These are phyloP conservation scores for Austrolebias charrua DNA, from an alignment of 2,797 vertebrate genomes.

Conservation along the genomic window DNA sequence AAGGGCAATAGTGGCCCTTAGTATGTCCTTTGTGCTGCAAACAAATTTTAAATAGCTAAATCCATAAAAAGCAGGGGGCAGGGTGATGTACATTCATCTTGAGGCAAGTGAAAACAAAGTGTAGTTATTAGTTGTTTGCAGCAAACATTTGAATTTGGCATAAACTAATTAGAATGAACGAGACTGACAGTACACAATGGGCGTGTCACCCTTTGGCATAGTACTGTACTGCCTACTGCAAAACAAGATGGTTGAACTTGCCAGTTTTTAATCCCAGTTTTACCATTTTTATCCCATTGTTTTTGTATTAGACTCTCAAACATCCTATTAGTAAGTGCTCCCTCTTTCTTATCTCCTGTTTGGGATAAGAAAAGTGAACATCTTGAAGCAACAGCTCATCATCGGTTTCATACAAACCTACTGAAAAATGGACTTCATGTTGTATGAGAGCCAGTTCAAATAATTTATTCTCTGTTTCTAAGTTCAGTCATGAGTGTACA, in stretches of 20 bases:
- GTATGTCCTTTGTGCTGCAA: too few relatives aligned
- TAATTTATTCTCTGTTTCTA: conserved; percentile 16
- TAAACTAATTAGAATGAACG: too few relatives aligned
- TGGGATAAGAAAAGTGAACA: conserved; percentile 8
- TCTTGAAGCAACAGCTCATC: conserved; percentile 32
- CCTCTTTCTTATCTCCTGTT: too few relatives aligned
- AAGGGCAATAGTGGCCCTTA: too few relatives aligned
- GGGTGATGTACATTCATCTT: too few relatives aligned
- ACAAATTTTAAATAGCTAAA: too few relatives aligned
- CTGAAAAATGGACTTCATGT: neutral
- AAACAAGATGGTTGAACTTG: neutral
- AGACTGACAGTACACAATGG: too few relatives aligned
- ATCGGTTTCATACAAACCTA: conserved; percentile 41
- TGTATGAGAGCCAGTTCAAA: conserved; percentile 39
- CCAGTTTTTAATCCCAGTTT: neutral
- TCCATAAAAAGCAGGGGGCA: too few relatives aligned
- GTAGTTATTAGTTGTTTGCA: too few relatives aligned
- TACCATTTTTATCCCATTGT: neutral
- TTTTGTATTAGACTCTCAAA: conserved; percentile 12
- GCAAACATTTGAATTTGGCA: too few relatives aligned
- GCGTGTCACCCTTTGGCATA: too few relatives aligned
- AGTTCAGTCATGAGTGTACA: conserved; percentile 32
- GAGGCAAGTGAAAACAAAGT: too few relatives aligned
- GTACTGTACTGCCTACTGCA: neutral
- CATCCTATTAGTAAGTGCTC: neutral